Percentiles rank a stretch among this genome's conserved stretches.
Conservation (phyloP, 2,113 vertebrate species). For the Saguinus imperator region DNA sequence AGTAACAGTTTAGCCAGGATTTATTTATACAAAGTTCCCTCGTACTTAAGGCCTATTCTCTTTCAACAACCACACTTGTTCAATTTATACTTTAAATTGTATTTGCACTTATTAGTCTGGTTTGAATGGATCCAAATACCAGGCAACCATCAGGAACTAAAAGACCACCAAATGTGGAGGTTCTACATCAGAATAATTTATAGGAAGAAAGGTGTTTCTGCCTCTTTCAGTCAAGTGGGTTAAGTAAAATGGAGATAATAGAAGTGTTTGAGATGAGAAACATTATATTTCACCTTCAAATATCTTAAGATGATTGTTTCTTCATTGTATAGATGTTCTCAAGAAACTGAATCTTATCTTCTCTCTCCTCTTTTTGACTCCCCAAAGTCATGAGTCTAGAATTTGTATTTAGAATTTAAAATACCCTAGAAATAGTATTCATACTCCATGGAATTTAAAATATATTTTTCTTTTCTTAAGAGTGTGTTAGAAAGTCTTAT, state of each 20-base stretch:
- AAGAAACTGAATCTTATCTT: background rate
- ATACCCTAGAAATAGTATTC: background rate
- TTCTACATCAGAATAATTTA: background rate
- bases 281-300: background rate
- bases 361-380: background rate
- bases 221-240: background rate
- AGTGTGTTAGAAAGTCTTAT: background rate
- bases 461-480: background rate
- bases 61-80: background rate
- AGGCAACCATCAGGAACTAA: background rate
- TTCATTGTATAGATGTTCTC: background rate
- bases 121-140: background rate
- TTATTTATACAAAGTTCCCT: background rate
- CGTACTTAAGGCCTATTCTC: background rate
- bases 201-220: background rate
- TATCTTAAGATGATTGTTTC: background rate
- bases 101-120: background rate
- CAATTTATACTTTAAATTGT: background rate
- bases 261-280: background rate
- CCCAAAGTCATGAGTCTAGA: background rate
- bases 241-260: background rate
- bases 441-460: background rate
- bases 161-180: background rate
- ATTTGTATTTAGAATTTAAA: constrained; percentile 20
- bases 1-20: background rate